Evolutionary conservation across 2,888 invertebrate species (phyloP).

Genomic region (Tineola bisselliella): DNA sequence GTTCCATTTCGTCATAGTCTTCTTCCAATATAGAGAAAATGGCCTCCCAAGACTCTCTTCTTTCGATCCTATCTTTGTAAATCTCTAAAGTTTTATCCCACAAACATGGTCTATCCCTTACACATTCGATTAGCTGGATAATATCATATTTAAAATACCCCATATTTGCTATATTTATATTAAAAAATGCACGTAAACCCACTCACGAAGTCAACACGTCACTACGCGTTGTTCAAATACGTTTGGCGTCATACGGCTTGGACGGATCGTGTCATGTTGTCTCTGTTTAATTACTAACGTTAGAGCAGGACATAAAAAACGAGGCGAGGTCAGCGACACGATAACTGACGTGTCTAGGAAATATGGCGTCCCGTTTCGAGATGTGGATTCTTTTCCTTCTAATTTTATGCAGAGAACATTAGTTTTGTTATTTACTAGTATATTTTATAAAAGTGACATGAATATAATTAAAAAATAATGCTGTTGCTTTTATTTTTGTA

Average conservation of each 20-base stretch:
- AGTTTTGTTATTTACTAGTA: not conserved
- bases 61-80: constrained; percentile 51
- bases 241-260: constrained; percentile 18
- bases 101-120: constrained; percentile 42
- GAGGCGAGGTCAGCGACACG: constrained; percentile 4
- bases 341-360: not conserved
- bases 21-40: constrained; percentile 42
- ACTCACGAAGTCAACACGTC: constrained; percentile 35
- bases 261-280: not conserved
- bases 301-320: not conserved
- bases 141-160: constrained; percentile 43
- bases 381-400: not conserved
- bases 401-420: not conserved
- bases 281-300: not conserved
- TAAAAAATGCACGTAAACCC: constrained; percentile 30
- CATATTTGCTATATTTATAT: too few species aligned
- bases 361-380: not conserved
- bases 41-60: constrained; percentile 48
- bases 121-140: constrained; percentile 32
- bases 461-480: too few species aligned
- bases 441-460: too few species aligned
- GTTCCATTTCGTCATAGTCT: constrained; percentile 38
- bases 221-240: constrained; percentile 27
- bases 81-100: constrained; percentile 51
- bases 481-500: too few species aligned